These are phyloP conservation scores for Centropus unirufus DNA, from an alignment of 2,113 vertebrate genomes.

Conservation along the genomic window DNA sequence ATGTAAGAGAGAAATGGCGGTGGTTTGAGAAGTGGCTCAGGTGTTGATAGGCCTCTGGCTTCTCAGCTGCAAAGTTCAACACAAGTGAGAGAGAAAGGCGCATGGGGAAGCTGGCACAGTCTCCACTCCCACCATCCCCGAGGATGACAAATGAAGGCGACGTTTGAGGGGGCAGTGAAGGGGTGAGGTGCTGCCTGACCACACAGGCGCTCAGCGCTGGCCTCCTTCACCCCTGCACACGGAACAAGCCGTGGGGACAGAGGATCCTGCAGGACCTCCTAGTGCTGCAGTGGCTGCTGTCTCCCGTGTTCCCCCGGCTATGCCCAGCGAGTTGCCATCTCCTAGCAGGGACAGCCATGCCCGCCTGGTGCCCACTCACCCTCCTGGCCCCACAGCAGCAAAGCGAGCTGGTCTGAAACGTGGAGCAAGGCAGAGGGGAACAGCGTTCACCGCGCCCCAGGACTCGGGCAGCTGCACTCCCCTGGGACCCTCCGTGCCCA, in stretches of 20 bases:
- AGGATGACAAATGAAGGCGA: not conserved
- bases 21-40: not conserved
- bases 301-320: accelerated
- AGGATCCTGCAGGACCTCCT: not conserved
- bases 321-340: not conserved
- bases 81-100: not conserved
- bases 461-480: not conserved
- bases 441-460: not conserved
- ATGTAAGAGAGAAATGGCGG: not conserved
- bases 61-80: not conserved
- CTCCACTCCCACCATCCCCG: not conserved
- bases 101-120: too few relatives aligned
- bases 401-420: not conserved
- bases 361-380: not conserved
- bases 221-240: accelerated
- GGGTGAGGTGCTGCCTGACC: not conserved
- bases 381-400: not conserved
- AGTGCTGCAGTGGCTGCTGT: not conserved
- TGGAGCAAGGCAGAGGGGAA: too few relatives aligned
- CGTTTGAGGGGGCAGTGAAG: too few relatives aligned
- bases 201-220: not conserved
- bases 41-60: not conserved
- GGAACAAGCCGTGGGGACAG: accelerated
- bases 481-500: not conserved
- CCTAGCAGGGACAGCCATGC: not conserved